These are phyloP conservation scores for Hemicentrotus pulcherrimus DNA, from an alignment of 35 echinoderm and acorn worm genomes.

Conservation along the genomic window DNA sequence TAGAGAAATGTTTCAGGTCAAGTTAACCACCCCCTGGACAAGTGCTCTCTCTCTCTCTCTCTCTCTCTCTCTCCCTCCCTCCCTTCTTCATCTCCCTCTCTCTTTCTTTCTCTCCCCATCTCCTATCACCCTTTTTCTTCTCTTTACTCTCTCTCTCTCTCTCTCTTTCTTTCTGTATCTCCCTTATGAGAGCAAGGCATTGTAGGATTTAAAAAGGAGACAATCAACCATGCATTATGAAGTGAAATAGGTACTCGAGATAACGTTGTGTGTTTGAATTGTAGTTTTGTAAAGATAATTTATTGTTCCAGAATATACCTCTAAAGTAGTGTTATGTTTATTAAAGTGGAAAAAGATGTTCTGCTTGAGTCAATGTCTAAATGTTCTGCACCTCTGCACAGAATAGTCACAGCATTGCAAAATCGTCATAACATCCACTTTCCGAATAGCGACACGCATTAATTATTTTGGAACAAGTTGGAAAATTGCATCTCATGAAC, in stretches of 20 bases:
- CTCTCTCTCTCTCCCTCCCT: not conserved
- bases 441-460: not conserved
- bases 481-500: not conserved
- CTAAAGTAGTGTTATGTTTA: not conserved
- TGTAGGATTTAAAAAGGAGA: too few species aligned
- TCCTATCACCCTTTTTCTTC: too few species aligned
- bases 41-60: not conserved
- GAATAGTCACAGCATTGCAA: not conserved
- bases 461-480: not conserved
- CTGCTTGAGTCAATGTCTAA: not conserved
- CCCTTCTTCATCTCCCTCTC: not conserved
- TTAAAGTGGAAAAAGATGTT: not conserved
- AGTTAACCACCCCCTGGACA: not conserved
- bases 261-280: slow-evolving; percentile 3
- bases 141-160: too few species aligned
- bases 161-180: too few species aligned
- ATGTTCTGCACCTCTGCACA: not conserved
- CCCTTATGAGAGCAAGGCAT: too few species aligned
- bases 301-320: slow-evolving; percentile 12
- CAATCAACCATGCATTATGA: not conserved
- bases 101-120: too few species aligned
- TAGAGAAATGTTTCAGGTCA: not conserved
- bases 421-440: not conserved
- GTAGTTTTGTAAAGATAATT: slow-evolving; percentile 14
- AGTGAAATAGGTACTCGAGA: not conserved